phyloP scores from a whole-genome alignment of 2,888 invertebrate species.

The Parapristionchus giblindavisi region DNA sequence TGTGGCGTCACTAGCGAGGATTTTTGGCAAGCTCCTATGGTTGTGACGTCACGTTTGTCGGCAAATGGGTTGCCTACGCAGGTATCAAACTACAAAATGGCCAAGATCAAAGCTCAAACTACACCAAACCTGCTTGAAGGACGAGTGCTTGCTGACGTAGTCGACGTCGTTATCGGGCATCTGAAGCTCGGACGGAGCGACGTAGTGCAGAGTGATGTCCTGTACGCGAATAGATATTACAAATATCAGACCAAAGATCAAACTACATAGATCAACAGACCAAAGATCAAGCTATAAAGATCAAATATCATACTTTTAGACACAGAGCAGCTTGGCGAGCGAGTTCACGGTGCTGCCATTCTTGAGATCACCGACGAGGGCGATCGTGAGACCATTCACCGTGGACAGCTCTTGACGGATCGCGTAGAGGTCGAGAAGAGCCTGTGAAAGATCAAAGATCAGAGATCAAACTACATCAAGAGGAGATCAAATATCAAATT shows the following conservation, averaged over 20 bases:
- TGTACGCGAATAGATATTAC: too few species aligned
- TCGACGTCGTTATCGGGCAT: constrained; percentile 89
- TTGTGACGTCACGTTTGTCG: too few species aligned
- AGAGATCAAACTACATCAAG: too few species aligned
- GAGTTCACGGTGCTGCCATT: constrained; percentile 98
- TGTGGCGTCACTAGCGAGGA: too few species aligned
- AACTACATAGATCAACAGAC: not conserved
- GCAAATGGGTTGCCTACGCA: too few species aligned
- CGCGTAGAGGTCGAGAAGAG: constrained; percentile 93
- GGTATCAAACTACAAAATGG: too few species aligned
- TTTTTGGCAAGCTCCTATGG: too few species aligned
- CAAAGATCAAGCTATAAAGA: too few species aligned
- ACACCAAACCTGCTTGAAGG: constrained; percentile 80
- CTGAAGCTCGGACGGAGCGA: constrained; percentile 82
- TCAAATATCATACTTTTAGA: too few species aligned
- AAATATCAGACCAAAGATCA: not conserved
- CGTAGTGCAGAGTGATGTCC: constrained; percentile 84
- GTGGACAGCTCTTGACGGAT: constrained; percentile 98
- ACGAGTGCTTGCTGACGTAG: constrained; percentile 82
- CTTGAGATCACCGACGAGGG: constrained; percentile 96
- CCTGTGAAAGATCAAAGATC: too few species aligned
- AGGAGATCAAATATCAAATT: too few species aligned
- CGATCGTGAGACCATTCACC: constrained; percentile 94
- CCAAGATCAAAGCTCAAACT: too few species aligned
- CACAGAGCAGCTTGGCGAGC: constrained; percentile 87